These are phyloP conservation scores for Spodoptera exigua DNA, from an alignment of 2,888 invertebrate genomes.

Conservation along the genomic window DNA sequence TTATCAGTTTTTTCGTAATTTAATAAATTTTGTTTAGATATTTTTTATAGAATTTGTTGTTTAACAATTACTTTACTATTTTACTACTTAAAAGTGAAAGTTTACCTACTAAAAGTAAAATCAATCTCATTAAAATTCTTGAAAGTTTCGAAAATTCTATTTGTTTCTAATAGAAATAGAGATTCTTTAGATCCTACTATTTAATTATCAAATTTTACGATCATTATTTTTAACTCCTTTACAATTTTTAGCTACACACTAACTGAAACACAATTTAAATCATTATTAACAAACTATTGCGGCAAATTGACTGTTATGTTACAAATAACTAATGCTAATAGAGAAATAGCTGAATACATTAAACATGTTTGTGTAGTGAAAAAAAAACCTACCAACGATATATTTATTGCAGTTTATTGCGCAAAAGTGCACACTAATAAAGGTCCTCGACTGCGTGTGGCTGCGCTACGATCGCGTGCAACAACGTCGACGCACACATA, in stretches of 20 bases:
- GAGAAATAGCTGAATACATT: constrained; percentile 9
- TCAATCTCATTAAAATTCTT: no score
- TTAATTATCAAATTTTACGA: no score
- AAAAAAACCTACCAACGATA: constrained; percentile 1
- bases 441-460: constrained; percentile 75
- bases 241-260: not conserved
- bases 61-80: no score
- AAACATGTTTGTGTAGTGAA: not conserved
- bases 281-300: not conserved
- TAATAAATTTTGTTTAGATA: no score
- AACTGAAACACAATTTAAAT: not conserved
- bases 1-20: no score
- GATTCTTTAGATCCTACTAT: no score
- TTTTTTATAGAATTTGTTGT: no score
- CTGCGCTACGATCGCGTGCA: constrained; percentile 79
- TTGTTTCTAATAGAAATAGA: no score
- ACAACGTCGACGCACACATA: constrained; percentile 66
- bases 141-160: no score
- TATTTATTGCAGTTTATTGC: constrained; percentile 13
- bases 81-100: no score
- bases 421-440: constrained; percentile 70
- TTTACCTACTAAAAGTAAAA: no score
- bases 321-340: not conserved
- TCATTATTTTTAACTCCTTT: no score
- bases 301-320: not conserved